Evolutionary conservation across 2,113 vertebrate species (phyloP), one percentile per base, ranked within the genome.

Genomic region (Oxyura jamaicensis): DNA sequence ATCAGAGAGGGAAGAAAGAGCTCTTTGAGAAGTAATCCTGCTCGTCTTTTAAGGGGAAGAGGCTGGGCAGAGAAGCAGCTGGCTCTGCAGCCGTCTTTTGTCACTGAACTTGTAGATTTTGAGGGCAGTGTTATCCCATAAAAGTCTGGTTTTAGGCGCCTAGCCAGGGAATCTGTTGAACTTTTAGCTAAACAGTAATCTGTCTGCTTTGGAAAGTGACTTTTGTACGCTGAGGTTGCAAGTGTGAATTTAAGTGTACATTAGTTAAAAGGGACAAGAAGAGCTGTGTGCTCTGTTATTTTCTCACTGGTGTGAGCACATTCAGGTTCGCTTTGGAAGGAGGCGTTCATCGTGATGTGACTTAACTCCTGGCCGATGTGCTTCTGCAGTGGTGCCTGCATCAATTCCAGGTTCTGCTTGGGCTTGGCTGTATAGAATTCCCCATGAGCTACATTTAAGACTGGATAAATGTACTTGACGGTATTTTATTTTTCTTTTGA

Each of bases 171-270:
- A 66, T 88, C 91, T 14, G 12, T 67, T 69, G 84, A 91, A 66
- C 67, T 86, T 72, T 58, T 50, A 26, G 92, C 83, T 96, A 80
- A 94, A 91, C 7, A 89, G 74, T 94, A 76, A 93, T n/a, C 86
- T 60, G 2, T 62, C 86, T 89, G 16, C 86, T 73, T 56, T 72
- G 62, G 41, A 67, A 76, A 67, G 39, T 0, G 41, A 89, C 92
- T 95, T 91, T 93, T 92, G 96, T 69, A 73, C 93, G 89, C 63
- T 10, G 31, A 72, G 76, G 36, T 56, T 83, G 73, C 73, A 62
- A 42, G 82, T 86, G 72, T 66, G 66, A 41, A 44, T 91, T 93
- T 82, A 65, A 68, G 53, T 69, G 41, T 56, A 69, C 48, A 3
- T 65, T 72, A 62, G 72, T 71, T 88, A 46, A 76, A 69, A 62